A percentile compares a stretch with the other conserved stretches of the same genome.
These are phyloP conservation scores for Agonopterix heracliana DNA, from an alignment of 2,888 invertebrate genomes.

Conservation along the genomic window DNA sequence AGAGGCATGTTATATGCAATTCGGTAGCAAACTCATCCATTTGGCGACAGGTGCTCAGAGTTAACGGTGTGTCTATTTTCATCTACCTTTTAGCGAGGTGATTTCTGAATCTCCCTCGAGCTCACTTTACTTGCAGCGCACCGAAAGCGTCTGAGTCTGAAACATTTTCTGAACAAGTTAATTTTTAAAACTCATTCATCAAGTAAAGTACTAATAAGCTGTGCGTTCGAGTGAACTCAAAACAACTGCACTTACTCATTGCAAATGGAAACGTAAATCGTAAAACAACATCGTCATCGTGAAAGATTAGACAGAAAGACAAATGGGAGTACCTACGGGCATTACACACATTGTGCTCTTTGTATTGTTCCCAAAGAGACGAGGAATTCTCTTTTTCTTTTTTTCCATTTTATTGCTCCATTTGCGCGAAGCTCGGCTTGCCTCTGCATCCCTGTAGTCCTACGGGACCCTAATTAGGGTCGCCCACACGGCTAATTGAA, in stretches of 20 bases:
- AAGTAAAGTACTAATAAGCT: too few species aligned
- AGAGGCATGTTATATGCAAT: too few species aligned
- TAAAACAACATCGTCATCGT: slow-evolving; percentile 60
- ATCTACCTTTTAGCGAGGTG: too few species aligned
- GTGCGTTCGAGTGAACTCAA: too few species aligned
- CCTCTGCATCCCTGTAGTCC: slow-evolving; percentile 38
- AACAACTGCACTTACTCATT: slow-evolving; percentile 30
- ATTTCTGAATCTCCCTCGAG: too few species aligned
- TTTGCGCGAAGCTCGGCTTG: slow-evolving; percentile 48
- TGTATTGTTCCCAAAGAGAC: slow-evolving; percentile 53
- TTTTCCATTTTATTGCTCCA: slow-evolving; percentile 50
- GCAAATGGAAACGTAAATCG: slow-evolving; percentile 46
- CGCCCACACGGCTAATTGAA: slow-evolving; percentile 63
- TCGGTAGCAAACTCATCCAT: too few species aligned
- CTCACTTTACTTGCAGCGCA: too few species aligned
- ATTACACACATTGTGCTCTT: slow-evolving; percentile 40
- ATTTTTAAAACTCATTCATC: too few species aligned
- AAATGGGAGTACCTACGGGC: slow-evolving; percentile 42
- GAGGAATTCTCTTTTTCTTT: slow-evolving; percentile 37
- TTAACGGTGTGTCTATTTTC: too few species aligned
- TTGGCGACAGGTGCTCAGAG: too few species aligned
- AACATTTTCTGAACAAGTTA: too few species aligned
- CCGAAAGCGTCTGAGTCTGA: too few species aligned
- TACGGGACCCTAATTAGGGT: slow-evolving; percentile 57
- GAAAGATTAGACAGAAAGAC: slow-evolving; percentile 65